Conservation (phyloP, 1,140 invertebrate species). For the Psilanteris sp. region DNA sequence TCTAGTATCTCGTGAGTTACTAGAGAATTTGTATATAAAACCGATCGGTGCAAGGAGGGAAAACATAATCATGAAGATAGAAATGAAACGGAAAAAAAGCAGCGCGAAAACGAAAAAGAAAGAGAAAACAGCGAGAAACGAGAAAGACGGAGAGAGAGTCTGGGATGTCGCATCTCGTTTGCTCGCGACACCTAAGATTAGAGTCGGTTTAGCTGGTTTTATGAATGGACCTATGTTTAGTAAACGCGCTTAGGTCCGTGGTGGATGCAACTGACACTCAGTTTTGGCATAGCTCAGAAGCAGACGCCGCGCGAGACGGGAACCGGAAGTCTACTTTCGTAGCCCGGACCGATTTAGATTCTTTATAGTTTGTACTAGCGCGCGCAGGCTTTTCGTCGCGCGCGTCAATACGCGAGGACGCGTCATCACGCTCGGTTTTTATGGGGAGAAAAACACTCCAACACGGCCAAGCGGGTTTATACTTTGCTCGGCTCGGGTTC, state of each 20-base stretch:
- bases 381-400: constrained; percentile 43
- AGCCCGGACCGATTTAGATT: constrained; percentile 76
- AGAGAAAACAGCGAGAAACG: too few species aligned
- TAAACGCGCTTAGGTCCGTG: constrained; percentile 56
- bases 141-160: too few species aligned
- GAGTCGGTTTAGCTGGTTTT: constrained; percentile 64
- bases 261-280: constrained; percentile 35
- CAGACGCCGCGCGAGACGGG: constrained; percentile 75
- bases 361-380: constrained; percentile 75
- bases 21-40: too few species aligned
- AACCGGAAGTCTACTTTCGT: constrained; percentile 81
- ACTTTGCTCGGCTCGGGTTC: constrained; percentile 5
- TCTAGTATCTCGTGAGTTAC: too few species aligned
- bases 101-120: constrained; percentile 5
- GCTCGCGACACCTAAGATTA: constrained; percentile 57
- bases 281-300: constrained; percentile 68
- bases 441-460: constrained; percentile 25
- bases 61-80: too few species aligned
- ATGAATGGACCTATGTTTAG: constrained; percentile 72
- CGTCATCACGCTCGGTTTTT: constrained; percentile 16
- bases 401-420: constrained; percentile 47
- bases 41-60: too few species aligned
- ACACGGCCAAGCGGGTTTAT: constrained; percentile 9
- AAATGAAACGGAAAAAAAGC: background rate
- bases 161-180: background rate